Base-by-base conservation (phyloP, 2,888 invertebrate genomes). In the Drosophila rubida region DNA sequence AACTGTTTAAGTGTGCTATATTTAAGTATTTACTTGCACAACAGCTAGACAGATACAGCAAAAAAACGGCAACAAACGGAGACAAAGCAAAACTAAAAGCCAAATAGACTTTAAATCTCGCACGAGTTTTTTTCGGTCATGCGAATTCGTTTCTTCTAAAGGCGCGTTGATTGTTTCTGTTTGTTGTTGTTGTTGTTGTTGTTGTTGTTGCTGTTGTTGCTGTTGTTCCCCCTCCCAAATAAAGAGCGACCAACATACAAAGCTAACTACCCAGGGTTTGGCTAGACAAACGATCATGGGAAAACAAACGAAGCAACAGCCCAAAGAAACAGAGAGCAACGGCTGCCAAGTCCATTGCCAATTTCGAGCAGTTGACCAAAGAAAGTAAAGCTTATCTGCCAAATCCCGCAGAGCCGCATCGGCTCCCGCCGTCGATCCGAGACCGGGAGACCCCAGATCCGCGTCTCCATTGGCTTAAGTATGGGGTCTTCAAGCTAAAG, bases 1-100 rank as follows among this genome's bases (percentile, higher is more conserved):
- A 69, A 54, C 71, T 71, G 62, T 75, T 86, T 88, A 80, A 77
- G 53, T 87, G 82, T 83, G 87, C 83, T 88, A 86, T 86, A 86
- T 83, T 86, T 87, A 88, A 86, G 80, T 83, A 86, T 80, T 83
- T 83, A 83, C 87, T 85, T 80, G 87, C 73, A 51, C 83, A 79
- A 87, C 76, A 79, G 14, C 19, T 2, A 14, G n/a, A n/a, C 22
- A 30, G 16, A 60, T 13, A 49, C 39, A 45, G 27, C 39, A 37
- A 59, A 19, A 30, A n/a, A 49, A 49, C 14, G 39, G 44, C 54
- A 65, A 76, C 68, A 66, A 69, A 51, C n/a, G n/a, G 42, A 78
- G 73, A 76, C 83, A 85, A 77, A 86, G 76, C 69, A 58, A 44
- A 78, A 53, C 69, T 75, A 62, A 75, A 77, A 65, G 61, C 48